Conservation (phyloP, 1,140 invertebrate species). For the Tenebrio molitor region DNA sequence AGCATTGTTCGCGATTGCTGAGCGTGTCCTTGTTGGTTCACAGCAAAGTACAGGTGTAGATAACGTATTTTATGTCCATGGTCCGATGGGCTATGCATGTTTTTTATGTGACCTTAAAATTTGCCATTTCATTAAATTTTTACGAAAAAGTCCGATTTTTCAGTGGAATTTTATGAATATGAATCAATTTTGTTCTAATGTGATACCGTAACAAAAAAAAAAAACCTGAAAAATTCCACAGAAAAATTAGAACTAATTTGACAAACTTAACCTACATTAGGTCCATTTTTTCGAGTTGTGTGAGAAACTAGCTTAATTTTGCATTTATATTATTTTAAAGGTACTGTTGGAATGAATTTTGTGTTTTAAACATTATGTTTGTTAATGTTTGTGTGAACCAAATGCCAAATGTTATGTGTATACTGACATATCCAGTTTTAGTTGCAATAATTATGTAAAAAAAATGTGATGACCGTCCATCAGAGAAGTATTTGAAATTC, state of each 20-base stretch:
- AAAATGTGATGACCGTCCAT: slow-evolving; percentile 38
- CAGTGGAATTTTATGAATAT: too few species aligned
- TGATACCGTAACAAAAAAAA: not conserved
- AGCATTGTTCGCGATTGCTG: too few species aligned
- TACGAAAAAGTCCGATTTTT: not conserved
- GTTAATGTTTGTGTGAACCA: slow-evolving; percentile 17
- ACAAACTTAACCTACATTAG: slow-evolving; percentile 32
- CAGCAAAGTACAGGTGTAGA: not conserved
- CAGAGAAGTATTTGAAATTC: slow-evolving; percentile 12
- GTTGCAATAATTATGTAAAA: slow-evolving; percentile 18
- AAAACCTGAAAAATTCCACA: not conserved
- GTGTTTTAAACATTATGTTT: not conserved
- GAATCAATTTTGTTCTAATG: too few species aligned
- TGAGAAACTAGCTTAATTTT: slow-evolving; percentile 19
- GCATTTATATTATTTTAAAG: slow-evolving; percentile 19
- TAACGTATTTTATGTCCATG: slow-evolving; percentile 13
- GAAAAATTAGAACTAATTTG: too few species aligned
- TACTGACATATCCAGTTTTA: slow-evolving; percentile 33
- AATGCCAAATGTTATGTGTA: slow-evolving; percentile 23
- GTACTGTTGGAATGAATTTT: not conserved
- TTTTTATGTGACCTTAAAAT: slow-evolving; percentile 11
- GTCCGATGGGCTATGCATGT: not conserved
- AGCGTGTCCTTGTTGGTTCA: slow-evolving; percentile 19
- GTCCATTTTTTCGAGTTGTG: not conserved
- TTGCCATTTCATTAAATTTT: not conserved